A percentile compares a stretch with the other conserved stretches of the same genome.
Evolutionary conservation across 35 echinoderm and acorn worm species (phyloP).

Genomic region (Holothuria glaberrima): DNA sequence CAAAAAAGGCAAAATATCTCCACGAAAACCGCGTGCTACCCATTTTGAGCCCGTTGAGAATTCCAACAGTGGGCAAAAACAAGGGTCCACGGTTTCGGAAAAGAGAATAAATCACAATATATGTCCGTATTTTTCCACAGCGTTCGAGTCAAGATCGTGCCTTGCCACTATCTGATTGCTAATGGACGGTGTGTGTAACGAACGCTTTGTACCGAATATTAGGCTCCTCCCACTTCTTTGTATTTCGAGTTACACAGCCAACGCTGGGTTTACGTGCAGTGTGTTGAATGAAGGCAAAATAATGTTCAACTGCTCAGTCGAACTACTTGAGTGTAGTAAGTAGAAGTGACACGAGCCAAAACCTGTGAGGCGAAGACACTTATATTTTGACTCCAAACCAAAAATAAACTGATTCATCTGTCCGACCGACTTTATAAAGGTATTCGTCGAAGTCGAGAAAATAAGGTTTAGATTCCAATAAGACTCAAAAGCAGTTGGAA

Average conservation of each 20-base stretch:
- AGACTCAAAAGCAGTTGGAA: no score
- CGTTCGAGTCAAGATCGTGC: neutral
- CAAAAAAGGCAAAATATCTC: conserved; percentile 68
- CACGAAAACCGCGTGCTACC: conserved; percentile 52
- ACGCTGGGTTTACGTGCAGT: no score
- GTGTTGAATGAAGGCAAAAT: no score
- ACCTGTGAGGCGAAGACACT: no score
- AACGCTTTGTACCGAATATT: conserved; percentile 38
- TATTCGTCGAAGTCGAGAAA: no score
- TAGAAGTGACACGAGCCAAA: no score
- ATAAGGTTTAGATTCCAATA: no score
- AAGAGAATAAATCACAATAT: conserved; percentile 53
- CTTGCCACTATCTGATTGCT: conserved; percentile 51
- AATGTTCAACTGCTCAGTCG: no score
- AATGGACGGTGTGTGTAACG: conserved; percentile 43
- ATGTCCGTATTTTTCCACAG: conserved; percentile 59
- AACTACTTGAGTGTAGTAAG: no score
- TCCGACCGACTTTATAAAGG: no score
- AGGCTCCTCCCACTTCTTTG: conserved; percentile 52
- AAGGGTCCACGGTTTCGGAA: conserved; percentile 58
- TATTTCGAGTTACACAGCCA: neutral
- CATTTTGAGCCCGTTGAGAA: conserved; percentile 59
- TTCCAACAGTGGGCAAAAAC: conserved; percentile 60
- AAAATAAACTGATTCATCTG: no score
- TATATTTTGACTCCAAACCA: no score